phyloP scores from a whole-genome alignment of 2,888 invertebrate species.

The Deilephila porcellus region DNA sequence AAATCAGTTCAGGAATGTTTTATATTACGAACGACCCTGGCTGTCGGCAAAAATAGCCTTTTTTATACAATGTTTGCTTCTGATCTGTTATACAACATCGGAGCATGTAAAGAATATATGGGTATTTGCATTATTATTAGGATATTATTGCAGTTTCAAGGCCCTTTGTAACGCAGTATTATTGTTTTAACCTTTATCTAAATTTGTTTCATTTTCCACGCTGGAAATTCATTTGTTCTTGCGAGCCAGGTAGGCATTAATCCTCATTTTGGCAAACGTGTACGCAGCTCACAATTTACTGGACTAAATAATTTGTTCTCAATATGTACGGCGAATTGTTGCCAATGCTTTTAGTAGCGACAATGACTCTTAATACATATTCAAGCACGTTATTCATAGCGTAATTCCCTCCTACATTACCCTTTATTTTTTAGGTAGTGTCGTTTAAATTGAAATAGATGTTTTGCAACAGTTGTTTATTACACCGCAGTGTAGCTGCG shows the following conservation, averaged over 20 bases:
- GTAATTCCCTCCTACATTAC: not conserved
- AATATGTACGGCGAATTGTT: slow-evolving; percentile 56
- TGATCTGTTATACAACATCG: slow-evolving; percentile 43
- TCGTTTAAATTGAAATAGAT: slow-evolving; percentile 34
- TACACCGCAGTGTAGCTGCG: slow-evolving; percentile 65
- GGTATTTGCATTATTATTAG: slow-evolving; percentile 19
- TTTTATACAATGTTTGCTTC: slow-evolving; percentile 56
- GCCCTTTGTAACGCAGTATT: slow-evolving; percentile 27
- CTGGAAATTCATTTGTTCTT: slow-evolving; percentile 33
- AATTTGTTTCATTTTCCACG: slow-evolving; percentile 33
- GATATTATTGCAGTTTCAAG: slow-evolving; percentile 25
- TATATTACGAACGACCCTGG: slow-evolving; percentile 52
- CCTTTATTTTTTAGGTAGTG: slow-evolving; percentile 14
- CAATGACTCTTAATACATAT: slow-evolving; percentile 33
- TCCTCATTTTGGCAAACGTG: slow-evolving; percentile 67
- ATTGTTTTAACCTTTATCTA: slow-evolving; percentile 30
- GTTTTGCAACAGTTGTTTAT: slow-evolving; percentile 40
- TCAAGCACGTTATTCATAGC: not conserved
- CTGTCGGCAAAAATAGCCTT: slow-evolving; percentile 57
- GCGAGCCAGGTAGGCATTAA: slow-evolving; percentile 47
- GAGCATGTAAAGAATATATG: slow-evolving; percentile 15
- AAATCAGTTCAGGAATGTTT: slow-evolving; percentile 48
- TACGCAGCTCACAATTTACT: slow-evolving; percentile 56
- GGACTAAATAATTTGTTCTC: slow-evolving; percentile 63
- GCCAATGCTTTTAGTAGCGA: slow-evolving; percentile 53